These are phyloP conservation scores for Nomada flava DNA, from an alignment of 2,888 invertebrate genomes.

Conservation along the genomic window DNA sequence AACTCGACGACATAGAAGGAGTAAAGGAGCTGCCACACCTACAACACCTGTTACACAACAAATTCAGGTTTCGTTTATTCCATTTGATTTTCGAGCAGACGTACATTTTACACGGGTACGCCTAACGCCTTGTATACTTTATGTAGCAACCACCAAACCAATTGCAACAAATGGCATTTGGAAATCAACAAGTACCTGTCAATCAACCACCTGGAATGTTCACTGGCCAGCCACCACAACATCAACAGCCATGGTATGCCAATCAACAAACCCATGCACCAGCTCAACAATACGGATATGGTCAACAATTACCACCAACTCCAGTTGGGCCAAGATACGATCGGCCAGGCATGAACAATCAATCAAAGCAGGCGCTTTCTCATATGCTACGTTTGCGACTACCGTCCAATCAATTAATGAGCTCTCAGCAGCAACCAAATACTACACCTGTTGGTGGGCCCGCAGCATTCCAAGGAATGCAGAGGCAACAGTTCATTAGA, in stretches of 20 bases:
- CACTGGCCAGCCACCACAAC: conserved; percentile 83
- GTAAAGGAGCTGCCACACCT: conserved; percentile 82
- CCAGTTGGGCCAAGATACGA: conserved; percentile 82
- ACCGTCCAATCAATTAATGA: conserved; percentile 86
- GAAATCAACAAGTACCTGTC: conserved; percentile 80
- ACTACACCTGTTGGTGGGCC: conserved; percentile 79
- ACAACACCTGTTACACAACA: conserved; percentile 81
- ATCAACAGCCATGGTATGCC: conserved; percentile 84
- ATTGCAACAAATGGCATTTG: conserved; percentile 79
- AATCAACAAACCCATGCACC: conserved; percentile 80
- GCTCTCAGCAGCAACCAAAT: conserved; percentile 80
- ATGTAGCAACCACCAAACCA: conserved; percentile 75
- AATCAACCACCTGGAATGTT: conserved; percentile 82
- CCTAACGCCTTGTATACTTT: not conserved
- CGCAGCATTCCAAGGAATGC: conserved; percentile 83
- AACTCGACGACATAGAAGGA: conserved; percentile 85
- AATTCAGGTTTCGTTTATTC: conserved; percentile 75
- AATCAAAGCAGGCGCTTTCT: conserved; percentile 93
- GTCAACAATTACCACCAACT: conserved; percentile 84
- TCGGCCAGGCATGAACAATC: conserved; percentile 86
- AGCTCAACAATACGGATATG: conserved; percentile 84
- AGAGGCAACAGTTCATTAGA: conserved; percentile 84
- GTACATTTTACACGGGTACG: not conserved
- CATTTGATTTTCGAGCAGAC: not conserved
- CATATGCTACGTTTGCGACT: conserved; percentile 93